Evolutionary conservation across 2,797 vertebrate genomes (phyloP), one percentile per base, ranked within the genome.

Genomic region (Chiloscyllium punctatum): DNA sequence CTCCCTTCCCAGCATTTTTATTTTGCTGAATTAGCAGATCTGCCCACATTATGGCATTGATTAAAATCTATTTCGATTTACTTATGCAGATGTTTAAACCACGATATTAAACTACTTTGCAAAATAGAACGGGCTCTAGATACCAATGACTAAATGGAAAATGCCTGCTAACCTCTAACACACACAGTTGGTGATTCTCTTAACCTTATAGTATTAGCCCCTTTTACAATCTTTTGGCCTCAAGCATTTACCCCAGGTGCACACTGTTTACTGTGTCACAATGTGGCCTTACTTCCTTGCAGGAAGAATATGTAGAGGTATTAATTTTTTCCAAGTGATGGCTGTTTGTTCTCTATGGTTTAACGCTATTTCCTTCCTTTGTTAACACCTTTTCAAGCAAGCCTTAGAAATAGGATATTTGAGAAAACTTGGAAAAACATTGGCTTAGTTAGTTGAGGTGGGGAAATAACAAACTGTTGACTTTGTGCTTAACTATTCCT

Each of bases 1-100:
- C 98, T 98, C 98, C 98, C 98, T 98, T 98, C 97, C 98, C 97
- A 97, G 97, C 51, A 57, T 71, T 98, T 98, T 98, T 99, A 62
- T 99, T 98, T 98, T 99, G 98, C 98, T 98, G 98, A 99, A 98
- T 98, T 98, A 98, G 98, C 98, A 98, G 97, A 97, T 97, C 97
- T 97, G 95, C 97, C 97, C 98, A 97, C 98, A 98, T 97, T 96
- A 97, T 98, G 98, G 98, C 97, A 97, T 98, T 98, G 98, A 98
- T 99, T 98, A 98, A 98, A 98, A 98, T 97, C 97, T 97, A 97
- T 97, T 97, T 94, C 53, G 42, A 25, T 72, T 94, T 94, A 27
- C 66, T 48, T 71, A 27, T 69, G 37, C 68, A 71, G 91, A 94
- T 53, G 15, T 57, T 66, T 74, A 16, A 9, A 57, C 94, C 18